phyloP scores from a whole-genome alignment of 2,888 invertebrate species.

The Drosophila emarginata region DNA sequence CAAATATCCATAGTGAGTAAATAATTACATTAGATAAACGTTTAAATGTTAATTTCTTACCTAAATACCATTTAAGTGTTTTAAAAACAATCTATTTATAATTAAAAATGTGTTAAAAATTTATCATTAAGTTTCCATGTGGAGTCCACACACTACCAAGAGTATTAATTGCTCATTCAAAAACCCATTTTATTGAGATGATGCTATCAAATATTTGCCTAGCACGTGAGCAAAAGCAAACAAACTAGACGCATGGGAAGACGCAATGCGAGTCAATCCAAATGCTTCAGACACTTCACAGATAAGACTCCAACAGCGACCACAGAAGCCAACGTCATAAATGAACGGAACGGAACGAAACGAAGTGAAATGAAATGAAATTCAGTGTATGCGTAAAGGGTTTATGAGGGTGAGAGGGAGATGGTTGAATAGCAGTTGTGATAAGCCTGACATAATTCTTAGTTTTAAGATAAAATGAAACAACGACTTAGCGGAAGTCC shows the following conservation, averaged over 20 bases:
- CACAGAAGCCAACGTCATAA: conserved; percentile 2
- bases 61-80: not conserved
- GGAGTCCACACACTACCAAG: not conserved
- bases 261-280: not conserved
- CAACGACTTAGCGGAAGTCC: not conserved
- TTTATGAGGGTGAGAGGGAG: conserved; percentile 14
- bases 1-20: too few relatives aligned
- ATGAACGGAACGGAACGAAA: not conserved
- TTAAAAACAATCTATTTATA: not conserved
- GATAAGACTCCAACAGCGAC: conserved; percentile 1
- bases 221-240: conserved; percentile 19
- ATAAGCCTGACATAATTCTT: conserved; percentile 61
- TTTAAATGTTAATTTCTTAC: not conserved
- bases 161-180: not conserved
- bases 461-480: conserved; percentile 39
- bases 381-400: not conserved
- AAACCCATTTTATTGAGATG: not conserved
- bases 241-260: not conserved
- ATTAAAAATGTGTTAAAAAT: too few relatives aligned
- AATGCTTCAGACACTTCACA: not conserved
- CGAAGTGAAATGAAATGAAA: not conserved
- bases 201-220: conserved; percentile 24
- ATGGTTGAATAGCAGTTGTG: conserved; percentile 2
- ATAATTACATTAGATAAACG: not conserved
- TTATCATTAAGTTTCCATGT: too few relatives aligned